These are phyloP conservation scores for Aerospiza tachiro DNA, from an alignment of 2,797 vertebrate species.

Conservation along the genomic window DNA sequence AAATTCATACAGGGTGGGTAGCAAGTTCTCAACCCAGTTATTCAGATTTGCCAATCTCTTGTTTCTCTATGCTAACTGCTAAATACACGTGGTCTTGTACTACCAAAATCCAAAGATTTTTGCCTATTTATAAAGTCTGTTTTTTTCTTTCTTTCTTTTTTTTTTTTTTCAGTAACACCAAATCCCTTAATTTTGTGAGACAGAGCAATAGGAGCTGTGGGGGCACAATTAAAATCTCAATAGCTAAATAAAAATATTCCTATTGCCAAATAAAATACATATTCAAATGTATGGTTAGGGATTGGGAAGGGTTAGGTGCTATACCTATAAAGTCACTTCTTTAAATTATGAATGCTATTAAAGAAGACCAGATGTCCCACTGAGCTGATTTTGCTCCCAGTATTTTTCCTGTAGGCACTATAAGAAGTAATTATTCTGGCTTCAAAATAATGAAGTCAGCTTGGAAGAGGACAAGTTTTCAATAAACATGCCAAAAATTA, in stretches of 20 bases:
- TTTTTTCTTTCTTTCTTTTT: neutral
- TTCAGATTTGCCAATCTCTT: neutral
- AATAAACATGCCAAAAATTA: conserved; percentile 36
- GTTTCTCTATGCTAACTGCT: neutral
- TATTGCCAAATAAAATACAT: neutral
- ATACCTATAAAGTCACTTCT: neutral
- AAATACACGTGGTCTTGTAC: neutral
- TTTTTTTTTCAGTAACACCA: neutral
- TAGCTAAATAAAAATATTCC: neutral
- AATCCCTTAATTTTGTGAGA: neutral
- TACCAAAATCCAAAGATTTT: neutral
- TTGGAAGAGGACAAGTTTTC: neutral
- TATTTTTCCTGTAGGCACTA: neutral
- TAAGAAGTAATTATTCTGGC: conserved; percentile 11
- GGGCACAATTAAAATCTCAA: neutral
- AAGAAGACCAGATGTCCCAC: neutral
- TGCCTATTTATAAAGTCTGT: neutral
- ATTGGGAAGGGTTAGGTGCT: neutral
- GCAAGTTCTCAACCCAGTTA: neutral
- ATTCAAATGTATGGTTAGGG: neutral
- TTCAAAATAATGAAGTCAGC: neutral
- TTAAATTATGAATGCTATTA: conserved; percentile 8
- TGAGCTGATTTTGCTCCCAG: neutral
- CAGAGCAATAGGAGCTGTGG: neutral
- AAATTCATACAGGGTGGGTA: neutral